phyloP scores from a whole-genome alignment of 2,797 vertebrate genomes.

The Lemur catta region DNA sequence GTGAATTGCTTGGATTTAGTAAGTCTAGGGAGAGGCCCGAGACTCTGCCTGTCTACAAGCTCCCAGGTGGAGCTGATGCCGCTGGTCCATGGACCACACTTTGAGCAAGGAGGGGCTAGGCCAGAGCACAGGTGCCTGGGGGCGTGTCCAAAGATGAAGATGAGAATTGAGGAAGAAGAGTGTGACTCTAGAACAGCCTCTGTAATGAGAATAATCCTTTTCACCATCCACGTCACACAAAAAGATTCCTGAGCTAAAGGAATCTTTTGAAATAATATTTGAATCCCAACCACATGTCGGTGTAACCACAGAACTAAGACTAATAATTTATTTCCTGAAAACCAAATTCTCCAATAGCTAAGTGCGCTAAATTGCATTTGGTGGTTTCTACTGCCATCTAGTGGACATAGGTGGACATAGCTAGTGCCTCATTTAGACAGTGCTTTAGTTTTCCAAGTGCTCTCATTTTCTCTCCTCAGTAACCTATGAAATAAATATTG shows the following conservation, averaged over 20 bases:
- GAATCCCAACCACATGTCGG: neutral
- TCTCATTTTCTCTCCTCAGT: neutral
- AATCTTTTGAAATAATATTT: neutral
- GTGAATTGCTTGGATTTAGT: neutral
- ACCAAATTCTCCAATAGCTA: fast-evolving
- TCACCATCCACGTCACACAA: neutral
- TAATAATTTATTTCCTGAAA: neutral
- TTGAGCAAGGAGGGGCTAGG: neutral
- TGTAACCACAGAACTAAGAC: neutral
- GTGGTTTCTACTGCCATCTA: slow-evolving; percentile 44
- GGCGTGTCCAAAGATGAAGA: neutral
- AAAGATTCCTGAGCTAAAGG: neutral
- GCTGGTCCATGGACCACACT: neutral
- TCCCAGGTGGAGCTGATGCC: neutral
- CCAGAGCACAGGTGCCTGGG: neutral
- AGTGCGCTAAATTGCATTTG: neutral
- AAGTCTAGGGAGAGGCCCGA: neutral
- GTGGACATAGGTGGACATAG: neutral
- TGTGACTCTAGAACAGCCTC: neutral
- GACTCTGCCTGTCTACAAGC: neutral
- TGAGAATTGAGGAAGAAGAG: neutral
- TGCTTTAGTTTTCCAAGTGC: neutral
- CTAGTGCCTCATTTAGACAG: neutral
- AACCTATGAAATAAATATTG: neutral
- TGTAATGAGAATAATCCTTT: neutral